These are phyloP conservation scores for Enteromius fasciolatus DNA, from an alignment of 2,797 vertebrate genomes.

Conservation along the genomic window DNA sequence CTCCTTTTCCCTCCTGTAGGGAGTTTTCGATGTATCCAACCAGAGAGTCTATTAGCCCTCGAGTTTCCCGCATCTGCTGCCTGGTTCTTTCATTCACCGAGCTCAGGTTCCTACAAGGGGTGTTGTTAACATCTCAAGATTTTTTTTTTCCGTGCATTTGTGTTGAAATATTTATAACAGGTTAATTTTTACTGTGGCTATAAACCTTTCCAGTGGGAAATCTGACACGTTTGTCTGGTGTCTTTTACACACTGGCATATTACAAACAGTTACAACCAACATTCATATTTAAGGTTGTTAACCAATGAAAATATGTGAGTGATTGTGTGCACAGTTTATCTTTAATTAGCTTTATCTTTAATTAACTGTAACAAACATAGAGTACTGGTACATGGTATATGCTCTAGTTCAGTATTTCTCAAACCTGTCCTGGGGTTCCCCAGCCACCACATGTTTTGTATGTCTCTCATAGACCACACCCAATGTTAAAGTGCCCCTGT, in stretches of 20 bases:
- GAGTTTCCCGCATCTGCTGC: constrained; percentile 90
- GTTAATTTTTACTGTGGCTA: background rate
- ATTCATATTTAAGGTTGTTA: no score
- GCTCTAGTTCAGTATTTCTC: background rate
- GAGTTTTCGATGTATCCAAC: constrained; percentile 87
- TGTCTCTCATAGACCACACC: no score
- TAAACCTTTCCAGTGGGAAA: constrained; percentile 2
- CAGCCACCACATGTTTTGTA: no score
- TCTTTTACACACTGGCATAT: no score
- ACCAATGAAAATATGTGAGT: no score
- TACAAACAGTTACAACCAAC: no score
- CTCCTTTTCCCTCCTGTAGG: constrained; percentile 81
- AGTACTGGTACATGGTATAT: no score
- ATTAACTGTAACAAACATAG: no score
- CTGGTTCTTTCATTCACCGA: constrained; percentile 92
- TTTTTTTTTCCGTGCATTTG: background rate
- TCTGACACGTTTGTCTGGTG: background rate
- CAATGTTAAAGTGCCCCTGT: no score
- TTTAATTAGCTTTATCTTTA: no score
- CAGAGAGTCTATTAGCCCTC: constrained; percentile 89
- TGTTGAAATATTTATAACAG: background rate
- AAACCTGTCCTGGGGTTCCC: no score
- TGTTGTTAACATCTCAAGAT: background rate
- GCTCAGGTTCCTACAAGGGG: constrained; percentile 86
- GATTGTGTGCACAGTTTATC: no score